A percentile compares a stretch with the other conserved stretches of the same genome.
Conservation (phyloP, 2,888 invertebrate species). For the Drosophila buzzatii region DNA sequence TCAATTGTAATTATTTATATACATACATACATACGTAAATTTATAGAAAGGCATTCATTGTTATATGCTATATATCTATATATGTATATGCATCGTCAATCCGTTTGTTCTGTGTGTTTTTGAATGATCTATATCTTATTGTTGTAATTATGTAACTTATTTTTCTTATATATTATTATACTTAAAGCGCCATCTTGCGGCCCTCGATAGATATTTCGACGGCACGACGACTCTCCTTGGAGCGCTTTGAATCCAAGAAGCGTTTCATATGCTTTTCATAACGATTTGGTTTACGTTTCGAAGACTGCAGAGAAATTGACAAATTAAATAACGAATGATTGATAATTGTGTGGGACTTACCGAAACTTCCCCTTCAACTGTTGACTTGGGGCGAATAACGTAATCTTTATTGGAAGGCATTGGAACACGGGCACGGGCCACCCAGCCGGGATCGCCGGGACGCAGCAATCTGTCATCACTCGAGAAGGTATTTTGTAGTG, state of each 20-base stretch:
- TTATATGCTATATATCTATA: neutral
- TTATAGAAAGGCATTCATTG: constrained; percentile 23
- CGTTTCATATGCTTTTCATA: constrained; percentile 97
- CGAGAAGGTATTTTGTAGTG: constrained; percentile 88
- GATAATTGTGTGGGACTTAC: constrained; percentile 85
- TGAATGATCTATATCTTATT: constrained; percentile 20
- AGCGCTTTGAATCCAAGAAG: constrained; percentile 93
- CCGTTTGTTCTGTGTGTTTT: constrained; percentile 48
- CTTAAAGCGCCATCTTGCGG: constrained; percentile 96
- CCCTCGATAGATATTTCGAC: constrained; percentile 98
- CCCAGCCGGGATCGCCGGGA: constrained; percentile 98
- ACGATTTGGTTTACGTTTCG: constrained; percentile 94
- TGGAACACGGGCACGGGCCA: constrained; percentile 97
- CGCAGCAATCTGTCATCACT: constrained; percentile 89
- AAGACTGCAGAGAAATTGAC: constrained; percentile 86
- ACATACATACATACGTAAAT: constrained; percentile 12
- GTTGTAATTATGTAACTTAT: neutral
- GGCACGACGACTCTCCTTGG: constrained; percentile 92
- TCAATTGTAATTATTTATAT: neutral
- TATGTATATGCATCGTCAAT: constrained; percentile 27
- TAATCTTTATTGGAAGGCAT: constrained; percentile 98
- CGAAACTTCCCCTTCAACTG: constrained; percentile 94
- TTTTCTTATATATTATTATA: neutral
- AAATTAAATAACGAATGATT: neutral
- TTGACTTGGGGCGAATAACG: constrained; percentile 96